These are phyloP conservation scores for Lasioglossum albipes DNA, from an alignment of 1,140 invertebrate species.

Conservation along the genomic window DNA sequence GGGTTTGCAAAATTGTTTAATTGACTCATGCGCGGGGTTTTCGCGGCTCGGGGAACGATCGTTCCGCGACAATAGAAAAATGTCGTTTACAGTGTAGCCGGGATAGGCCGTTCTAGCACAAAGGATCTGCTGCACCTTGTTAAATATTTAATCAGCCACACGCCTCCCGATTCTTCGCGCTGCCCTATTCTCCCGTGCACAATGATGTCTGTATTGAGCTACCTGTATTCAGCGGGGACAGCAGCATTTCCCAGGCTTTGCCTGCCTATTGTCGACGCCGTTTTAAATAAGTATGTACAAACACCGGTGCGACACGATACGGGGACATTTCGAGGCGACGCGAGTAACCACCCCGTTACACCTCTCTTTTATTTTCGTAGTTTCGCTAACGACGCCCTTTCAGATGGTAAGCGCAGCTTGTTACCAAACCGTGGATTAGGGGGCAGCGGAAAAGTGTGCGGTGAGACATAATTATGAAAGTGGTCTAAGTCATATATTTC, in stretches of 20 bases:
- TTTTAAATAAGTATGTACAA: slow-evolving; percentile 6
- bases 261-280: background rate
- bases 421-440: too few species aligned
- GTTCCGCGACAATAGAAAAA: too few species aligned
- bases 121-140: slow-evolving; percentile 14
- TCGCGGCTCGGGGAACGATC: background rate
- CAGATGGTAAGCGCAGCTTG: too few species aligned
- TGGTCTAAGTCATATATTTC: too few species aligned
- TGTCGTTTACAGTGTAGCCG: background rate
- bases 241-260: background rate
- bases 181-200: background rate
- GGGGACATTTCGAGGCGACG: too few species aligned
- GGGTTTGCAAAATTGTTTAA: too few species aligned
- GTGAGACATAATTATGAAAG: too few species aligned
- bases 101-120: background rate
- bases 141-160: slow-evolving; percentile 20
- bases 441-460: too few species aligned
- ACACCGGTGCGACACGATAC: background rate
- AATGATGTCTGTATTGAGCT: background rate
- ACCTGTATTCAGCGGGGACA: background rate
- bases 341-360: too few species aligned
- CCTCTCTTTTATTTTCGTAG: too few species aligned
- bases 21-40: background rate
- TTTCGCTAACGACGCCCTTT: too few species aligned
- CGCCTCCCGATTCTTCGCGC: background rate